A percentile compares a stretch with the other conserved stretches of the same genome.
These are phyloP conservation scores for Enteromius paludinosus DNA, from an alignment of 2,797 vertebrate species.

Conservation along the genomic window DNA sequence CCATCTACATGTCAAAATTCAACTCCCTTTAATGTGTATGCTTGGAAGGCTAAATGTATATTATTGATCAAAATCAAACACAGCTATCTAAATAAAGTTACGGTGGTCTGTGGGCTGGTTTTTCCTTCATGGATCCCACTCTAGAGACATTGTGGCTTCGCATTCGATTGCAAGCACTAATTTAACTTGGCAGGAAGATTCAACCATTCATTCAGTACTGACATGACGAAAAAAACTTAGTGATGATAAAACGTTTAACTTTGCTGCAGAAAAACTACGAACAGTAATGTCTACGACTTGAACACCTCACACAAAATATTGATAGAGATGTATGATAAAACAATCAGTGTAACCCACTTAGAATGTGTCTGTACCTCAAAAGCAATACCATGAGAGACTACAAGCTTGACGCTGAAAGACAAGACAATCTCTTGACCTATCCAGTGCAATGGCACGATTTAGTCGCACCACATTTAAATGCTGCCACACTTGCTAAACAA, in stretches of 20 bases:
- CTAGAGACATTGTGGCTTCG: slow-evolving; percentile 37
- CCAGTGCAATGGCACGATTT: neutral
- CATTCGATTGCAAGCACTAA: slow-evolving; percentile 32
- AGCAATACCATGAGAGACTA: neutral
- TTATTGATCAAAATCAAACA: slow-evolving; percentile 49
- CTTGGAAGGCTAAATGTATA: slow-evolving; percentile 29
- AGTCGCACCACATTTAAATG: neutral
- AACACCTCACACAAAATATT: slow-evolving; percentile 3
- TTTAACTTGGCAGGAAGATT: slow-evolving; percentile 35
- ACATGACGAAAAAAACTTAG: slow-evolving; percentile 6
- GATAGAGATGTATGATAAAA: neutral
- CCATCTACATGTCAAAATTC: neutral
- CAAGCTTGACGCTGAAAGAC: neutral
- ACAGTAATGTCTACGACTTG: neutral
- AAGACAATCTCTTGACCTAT: neutral
- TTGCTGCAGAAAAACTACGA: slow-evolving; percentile 9
- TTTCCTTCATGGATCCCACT: slow-evolving; percentile 34
- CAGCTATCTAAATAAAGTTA: slow-evolving; percentile 25
- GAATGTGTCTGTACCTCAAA: neutral
- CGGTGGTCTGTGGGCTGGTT: slow-evolving; percentile 27
- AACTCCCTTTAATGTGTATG: neutral
- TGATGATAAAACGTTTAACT: slow-evolving; percentile 21
- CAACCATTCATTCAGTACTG: slow-evolving; percentile 24
- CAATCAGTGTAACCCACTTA: neutral
- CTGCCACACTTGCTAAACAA: neutral